These are phyloP conservation scores for Nematolebias whitei DNA, from an alignment of 2,113 vertebrate genomes.

Conservation along the genomic window DNA sequence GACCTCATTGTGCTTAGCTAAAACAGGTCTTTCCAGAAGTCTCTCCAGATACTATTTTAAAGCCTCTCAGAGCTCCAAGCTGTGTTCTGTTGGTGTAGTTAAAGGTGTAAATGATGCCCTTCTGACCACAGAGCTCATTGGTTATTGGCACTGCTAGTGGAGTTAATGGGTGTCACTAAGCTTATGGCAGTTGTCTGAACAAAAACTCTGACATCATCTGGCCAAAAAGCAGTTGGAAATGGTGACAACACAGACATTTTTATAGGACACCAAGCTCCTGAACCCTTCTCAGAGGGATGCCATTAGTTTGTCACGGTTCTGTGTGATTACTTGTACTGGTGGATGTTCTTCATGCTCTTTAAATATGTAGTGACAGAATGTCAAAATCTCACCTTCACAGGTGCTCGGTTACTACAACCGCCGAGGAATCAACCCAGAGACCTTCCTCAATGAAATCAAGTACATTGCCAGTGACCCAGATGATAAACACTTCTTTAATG, in stretches of 20 bases:
- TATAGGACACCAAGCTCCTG: conserved; percentile 14
- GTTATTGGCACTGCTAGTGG: conserved; percentile 23
- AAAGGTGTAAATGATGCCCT: conserved; percentile 59
- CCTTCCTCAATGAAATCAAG: conserved; percentile 95
- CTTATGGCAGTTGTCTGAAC: not conserved
- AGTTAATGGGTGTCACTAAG: conserved; percentile 22
- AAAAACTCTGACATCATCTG: conserved; percentile 33
- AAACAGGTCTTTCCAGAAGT: conserved; percentile 19
- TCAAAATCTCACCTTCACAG: conserved; percentile 67
- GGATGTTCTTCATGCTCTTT: not conserved
- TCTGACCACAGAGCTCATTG: conserved; percentile 38
- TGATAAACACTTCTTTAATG: conserved; percentile 97
- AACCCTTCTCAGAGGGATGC: not conserved
- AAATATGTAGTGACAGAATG: not conserved
- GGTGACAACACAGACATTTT: not conserved
- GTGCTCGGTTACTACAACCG: conserved; percentile 97
- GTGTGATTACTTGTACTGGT: not conserved
- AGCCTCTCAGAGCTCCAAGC: conserved; percentile 11
- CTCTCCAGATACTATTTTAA: not conserved
- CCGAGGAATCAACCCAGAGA: conserved; percentile 93
- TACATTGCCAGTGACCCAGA: conserved; percentile 96
- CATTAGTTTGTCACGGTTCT: not conserved
- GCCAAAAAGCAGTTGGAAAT: conserved; percentile 17
- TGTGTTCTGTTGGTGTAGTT: conserved; percentile 26
- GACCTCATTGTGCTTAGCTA: conserved; percentile 46